Base-by-base conservation (phyloP, 2,113 vertebrate species). In the Vicugna pacos region DNA sequence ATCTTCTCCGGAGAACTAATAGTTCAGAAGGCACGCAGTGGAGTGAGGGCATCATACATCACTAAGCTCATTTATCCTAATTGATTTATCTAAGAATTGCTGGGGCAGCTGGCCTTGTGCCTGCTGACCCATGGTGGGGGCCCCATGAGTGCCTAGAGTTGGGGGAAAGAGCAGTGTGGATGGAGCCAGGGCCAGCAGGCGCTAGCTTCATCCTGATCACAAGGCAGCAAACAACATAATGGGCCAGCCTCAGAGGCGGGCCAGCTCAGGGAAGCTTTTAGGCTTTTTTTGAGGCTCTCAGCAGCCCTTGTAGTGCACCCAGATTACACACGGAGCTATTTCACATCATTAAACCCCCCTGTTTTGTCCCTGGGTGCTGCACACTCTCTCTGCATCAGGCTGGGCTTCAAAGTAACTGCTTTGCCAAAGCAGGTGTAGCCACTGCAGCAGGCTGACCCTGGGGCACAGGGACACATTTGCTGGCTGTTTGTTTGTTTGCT, bases 1-100 rank as follows among this genome's bases (percentile, higher is more conserved):
- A 98, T 98, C 98, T 98, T 97, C 98, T 98, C 97, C 13, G 62
- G 97, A 98, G 98, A 98, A 97, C 97, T 97, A 97, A 98, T 96
- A 98, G 98, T 98, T 98, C 97, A 97, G 97, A 98, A 98, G 98
- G 91, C 97, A 97, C 5, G 22, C 32, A 62, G 85, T 0, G 60
- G 97, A 97, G 97, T 96, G 98, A 98, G 97, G 97, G 97, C 98
- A 60, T 98, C 95, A 87, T 97, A 98, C 97, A 98, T 98, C 87
- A 91, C 97, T 95, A 98, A 97, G 97, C 97, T 98, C 97, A 35
- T 98, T 98, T 98, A 98, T 95, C 96, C 98, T 98, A 98, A 98
- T 98, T 98, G 98, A 98, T 98, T 99, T 97, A 98, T 98, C 97
- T 97, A 97, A 97, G 97, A 54, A 88, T 97, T 69, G 89, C 97